Conservation (phyloP, 2,888 invertebrate species). For the Drosophila nr. perissopoda region DNA sequence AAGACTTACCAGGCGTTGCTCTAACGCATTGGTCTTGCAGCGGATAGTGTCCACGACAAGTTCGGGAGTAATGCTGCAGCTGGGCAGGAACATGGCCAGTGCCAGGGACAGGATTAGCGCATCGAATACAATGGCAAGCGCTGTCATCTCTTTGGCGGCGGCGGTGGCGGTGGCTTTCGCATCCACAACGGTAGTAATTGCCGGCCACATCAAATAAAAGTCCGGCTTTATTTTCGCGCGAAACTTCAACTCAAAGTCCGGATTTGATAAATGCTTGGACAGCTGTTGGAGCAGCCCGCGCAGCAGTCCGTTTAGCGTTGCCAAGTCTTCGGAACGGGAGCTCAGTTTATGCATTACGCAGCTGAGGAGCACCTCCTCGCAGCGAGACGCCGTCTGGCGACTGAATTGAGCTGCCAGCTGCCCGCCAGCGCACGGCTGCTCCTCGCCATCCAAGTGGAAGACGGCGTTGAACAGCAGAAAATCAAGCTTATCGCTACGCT, state of each 20-base stretch:
- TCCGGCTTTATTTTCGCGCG: constrained; percentile 25
- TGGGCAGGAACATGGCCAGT: constrained; percentile 33
- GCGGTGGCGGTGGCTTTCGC: background rate
- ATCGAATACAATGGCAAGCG: constrained; percentile 36
- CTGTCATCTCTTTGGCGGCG: background rate
- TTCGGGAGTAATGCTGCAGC: constrained; percentile 5
- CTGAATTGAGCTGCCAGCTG: constrained; percentile 51
- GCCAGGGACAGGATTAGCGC: constrained; percentile 50
- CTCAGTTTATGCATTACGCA: constrained; percentile 35
- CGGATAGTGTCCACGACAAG: constrained; percentile 47
- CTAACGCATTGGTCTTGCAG: constrained; percentile 49
- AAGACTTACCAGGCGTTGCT: background rate
- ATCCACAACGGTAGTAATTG: background rate
- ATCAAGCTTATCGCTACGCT: constrained; percentile 22
- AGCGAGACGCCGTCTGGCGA: constrained; percentile 31
- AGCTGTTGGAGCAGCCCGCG: constrained; percentile 23
- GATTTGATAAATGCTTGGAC: constrained; percentile 11
- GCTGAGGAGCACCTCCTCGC: constrained; percentile 54
- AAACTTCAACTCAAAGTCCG: constrained; percentile 20
- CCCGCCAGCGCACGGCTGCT: constrained; percentile 31
- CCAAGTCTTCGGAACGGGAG: background rate
- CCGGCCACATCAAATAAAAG: constrained; percentile 30
- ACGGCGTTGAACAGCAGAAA: constrained; percentile 26
- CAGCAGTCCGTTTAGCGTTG: constrained; percentile 4
- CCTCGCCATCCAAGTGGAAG: constrained; percentile 41